These are phyloP conservation scores for Telenomus remus DNA, from an alignment of 1,140 invertebrate genomes.

Conservation along the genomic window DNA sequence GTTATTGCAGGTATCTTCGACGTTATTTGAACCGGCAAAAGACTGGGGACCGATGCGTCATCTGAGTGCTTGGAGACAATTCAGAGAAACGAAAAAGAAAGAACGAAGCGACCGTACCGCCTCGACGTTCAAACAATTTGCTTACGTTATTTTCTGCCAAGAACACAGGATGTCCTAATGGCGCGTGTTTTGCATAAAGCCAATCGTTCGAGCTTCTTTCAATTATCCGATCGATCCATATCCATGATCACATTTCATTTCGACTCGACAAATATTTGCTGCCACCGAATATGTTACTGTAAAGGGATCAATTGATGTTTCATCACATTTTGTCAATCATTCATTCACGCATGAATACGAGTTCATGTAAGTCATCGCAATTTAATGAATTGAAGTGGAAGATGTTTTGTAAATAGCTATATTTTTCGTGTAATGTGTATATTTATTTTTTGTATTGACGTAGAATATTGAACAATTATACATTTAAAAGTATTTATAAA, in stretches of 20 bases:
- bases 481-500: too few relatives aligned
- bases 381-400: too few relatives aligned
- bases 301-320: too few relatives aligned
- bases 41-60: constrained; percentile 77
- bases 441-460: too few relatives aligned
- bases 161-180: constrained; percentile 64
- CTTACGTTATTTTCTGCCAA: constrained; percentile 66
- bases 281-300: too few relatives aligned
- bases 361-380: too few relatives aligned
- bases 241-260: background rate
- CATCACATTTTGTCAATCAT: too few relatives aligned
- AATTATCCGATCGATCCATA: background rate
- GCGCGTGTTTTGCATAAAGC: constrained; percentile 14
- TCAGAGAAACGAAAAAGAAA: constrained; percentile 65
- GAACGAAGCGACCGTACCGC: constrained; percentile 62
- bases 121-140: constrained; percentile 65
- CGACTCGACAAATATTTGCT: too few relatives aligned
- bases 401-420: too few relatives aligned
- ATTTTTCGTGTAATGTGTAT: too few relatives aligned
- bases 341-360: too few relatives aligned
- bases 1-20: constrained; percentile 70
- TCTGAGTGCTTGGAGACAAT: constrained; percentile 69
- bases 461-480: too few relatives aligned
- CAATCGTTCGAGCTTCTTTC: constrained; percentile 23
- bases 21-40: constrained; percentile 70